Evolutionary conservation across 2,888 invertebrate species (phyloP).

Genomic region (Podotricha telesiphe): DNA sequence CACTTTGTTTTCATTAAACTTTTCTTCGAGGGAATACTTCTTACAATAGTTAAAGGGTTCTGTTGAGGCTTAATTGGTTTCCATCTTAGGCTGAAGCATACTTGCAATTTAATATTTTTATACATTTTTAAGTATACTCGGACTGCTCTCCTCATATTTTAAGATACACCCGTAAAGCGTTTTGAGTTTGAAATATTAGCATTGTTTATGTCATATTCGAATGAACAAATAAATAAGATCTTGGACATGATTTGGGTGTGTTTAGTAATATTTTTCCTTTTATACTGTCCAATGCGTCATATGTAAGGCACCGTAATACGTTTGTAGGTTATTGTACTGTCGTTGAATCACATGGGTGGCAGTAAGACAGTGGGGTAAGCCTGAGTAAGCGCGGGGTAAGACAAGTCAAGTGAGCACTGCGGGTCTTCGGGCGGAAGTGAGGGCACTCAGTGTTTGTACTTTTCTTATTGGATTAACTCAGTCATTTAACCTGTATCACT

Average conservation of each 20-base stretch:
- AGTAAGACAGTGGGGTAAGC: constrained; percentile 79
- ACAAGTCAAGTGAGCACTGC: constrained; percentile 70
- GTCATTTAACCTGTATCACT: constrained; percentile 79
- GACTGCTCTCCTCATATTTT: not conserved
- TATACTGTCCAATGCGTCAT: constrained; percentile 11
- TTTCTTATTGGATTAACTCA: constrained; percentile 80
- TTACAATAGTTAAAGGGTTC: constrained; percentile 47
- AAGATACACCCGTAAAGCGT: not conserved
- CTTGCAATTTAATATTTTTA: constrained; percentile 26
- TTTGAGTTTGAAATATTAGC: not conserved
- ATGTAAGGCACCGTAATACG: constrained; percentile 38
- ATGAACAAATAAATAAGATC: not conserved
- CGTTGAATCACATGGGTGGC: constrained; percentile 62
- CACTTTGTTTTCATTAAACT: constrained; percentile 80
- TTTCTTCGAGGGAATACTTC: constrained; percentile 59
- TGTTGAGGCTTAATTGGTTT: constrained; percentile 41
- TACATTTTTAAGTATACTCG: not conserved
- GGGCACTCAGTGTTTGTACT: constrained; percentile 79
- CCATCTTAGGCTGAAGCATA: constrained; percentile 36
- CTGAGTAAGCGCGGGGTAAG: constrained; percentile 75
- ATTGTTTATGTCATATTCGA: not conserved
- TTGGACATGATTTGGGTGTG: not conserved
- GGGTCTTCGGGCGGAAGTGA: constrained; percentile 79
- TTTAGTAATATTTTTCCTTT: not conserved
- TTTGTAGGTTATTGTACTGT: constrained; percentile 47